Evolutionary conservation across 2,888 invertebrate species (phyloP).

Genomic region (Phaedon cochleariae): DNA sequence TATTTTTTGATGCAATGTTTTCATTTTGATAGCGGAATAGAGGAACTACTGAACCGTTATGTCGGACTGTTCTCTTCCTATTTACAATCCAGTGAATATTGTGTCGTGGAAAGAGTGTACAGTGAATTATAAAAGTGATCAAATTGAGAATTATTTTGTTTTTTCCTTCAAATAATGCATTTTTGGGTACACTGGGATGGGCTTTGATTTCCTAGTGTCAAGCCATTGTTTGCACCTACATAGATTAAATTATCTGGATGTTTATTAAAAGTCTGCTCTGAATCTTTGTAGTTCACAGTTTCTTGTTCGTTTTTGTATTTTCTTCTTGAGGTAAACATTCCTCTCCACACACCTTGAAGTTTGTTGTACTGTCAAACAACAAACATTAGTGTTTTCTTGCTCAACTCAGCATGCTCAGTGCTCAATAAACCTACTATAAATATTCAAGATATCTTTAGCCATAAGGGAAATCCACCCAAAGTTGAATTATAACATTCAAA

Average conservation of each 20-base stretch:
- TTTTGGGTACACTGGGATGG: conserved; percentile 17
- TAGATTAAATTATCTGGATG: neutral
- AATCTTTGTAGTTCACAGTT: neutral
- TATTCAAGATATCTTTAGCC: no score
- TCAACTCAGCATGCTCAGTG: neutral
- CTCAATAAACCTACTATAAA: neutral
- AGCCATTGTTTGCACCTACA: neutral
- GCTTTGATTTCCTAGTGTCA: conserved; percentile 10
- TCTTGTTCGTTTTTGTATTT: neutral
- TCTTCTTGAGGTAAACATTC: neutral
- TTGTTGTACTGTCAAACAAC: neutral
- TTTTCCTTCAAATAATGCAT: conserved; percentile 7
- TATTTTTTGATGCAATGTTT: conserved; percentile 58
- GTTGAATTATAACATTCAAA: no score
- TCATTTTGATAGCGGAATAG: conserved; percentile 49
- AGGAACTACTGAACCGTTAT: conserved; percentile 53
- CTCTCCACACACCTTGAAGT: neutral
- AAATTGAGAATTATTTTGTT: conserved; percentile 14
- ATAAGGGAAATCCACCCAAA: no score
- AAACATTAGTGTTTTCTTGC: neutral
- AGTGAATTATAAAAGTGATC: conserved; percentile 23
- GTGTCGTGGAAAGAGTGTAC: conserved; percentile 7
- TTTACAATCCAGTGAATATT: neutral
- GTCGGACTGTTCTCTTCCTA: conserved; percentile 32
- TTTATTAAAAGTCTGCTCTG: neutral